A percentile compares a stretch with the other conserved stretches of the same genome.
These are phyloP conservation scores for Gryllus bimaculatus DNA, from an alignment of 1,140 invertebrate species.

Conservation along the genomic window DNA sequence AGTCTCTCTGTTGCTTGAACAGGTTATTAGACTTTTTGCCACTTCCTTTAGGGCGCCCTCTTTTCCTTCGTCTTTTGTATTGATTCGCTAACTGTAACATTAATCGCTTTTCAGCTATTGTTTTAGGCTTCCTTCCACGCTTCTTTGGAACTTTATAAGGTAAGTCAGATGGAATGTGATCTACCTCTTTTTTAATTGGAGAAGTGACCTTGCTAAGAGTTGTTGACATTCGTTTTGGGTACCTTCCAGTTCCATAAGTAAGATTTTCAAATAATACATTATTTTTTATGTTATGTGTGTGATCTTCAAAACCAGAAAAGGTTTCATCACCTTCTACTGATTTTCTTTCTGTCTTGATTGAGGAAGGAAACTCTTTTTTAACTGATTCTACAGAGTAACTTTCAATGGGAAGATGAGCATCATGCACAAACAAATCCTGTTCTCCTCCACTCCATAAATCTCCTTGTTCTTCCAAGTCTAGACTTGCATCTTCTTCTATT, in stretches of 20 bases:
- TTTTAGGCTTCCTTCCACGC: conserved; percentile 29
- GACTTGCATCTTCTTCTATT: conserved; percentile 6
- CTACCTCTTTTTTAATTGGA: not conserved
- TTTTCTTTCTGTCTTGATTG: not conserved
- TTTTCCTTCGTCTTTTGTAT: not conserved
- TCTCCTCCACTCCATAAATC: conserved; percentile 6
- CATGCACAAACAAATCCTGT: not conserved
- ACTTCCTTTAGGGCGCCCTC: not conserved
- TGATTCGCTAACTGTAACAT: conserved; percentile 25
- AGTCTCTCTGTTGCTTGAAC: not conserved
- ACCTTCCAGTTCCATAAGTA: not conserved
- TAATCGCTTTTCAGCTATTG: conserved; percentile 31
- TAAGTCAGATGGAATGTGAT: not conserved
- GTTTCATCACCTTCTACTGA: not conserved
- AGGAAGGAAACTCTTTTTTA: not conserved
- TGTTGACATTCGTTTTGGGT: not conserved
- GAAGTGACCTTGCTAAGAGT: not conserved
- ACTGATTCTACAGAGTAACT: not conserved
- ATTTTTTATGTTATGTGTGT: not conserved
- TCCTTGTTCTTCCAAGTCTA: conserved; percentile 3
- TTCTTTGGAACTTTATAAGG: conserved; percentile 17
- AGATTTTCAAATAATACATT: not conserved
- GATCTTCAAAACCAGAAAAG: not conserved
- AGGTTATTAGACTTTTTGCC: not conserved
- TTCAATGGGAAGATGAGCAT: not conserved